Percentiles rank a stretch among this genome's conserved stretches.
These are phyloP conservation scores for Sinocyclocheilus maitianheensis DNA, from an alignment of 2,113 vertebrate species.

Conservation along the genomic window DNA sequence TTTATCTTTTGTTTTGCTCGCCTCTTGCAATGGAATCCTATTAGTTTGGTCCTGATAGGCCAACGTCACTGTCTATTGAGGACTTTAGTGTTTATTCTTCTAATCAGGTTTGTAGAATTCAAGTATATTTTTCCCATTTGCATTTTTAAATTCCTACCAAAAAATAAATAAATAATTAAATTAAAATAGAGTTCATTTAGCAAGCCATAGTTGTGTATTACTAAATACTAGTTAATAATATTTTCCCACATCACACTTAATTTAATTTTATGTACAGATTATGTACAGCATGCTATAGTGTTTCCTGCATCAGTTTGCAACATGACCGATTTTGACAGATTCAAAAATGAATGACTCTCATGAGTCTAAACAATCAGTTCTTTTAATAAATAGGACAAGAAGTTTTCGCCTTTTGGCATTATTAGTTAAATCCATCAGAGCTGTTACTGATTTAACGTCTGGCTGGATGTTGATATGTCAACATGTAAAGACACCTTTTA, in stretches of 20 bases:
- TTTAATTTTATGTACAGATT: neutral
- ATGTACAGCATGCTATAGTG: neutral
- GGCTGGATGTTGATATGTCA: neutral
- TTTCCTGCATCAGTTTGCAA: neutral
- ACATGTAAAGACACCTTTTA: too few species aligned
- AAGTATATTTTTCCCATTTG: neutral
- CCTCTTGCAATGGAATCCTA: constrained; percentile 62
- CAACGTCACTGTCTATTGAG: constrained; percentile 77
- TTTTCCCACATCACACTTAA: neutral
- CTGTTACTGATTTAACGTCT: neutral
- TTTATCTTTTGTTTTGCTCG: constrained; percentile 60
- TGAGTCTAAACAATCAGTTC: neutral
- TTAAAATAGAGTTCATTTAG: neutral
- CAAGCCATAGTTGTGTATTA: neutral
- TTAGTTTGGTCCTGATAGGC: constrained; percentile 77
- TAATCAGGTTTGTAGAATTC: constrained; percentile 82
- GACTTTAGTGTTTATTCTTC: constrained; percentile 82
- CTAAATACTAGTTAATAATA: neutral
- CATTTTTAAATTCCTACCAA: neutral
- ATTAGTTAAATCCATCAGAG: neutral
- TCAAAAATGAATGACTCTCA: neutral
- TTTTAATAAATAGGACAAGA: neutral
- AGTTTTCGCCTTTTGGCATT: neutral
- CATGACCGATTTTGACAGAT: neutral
- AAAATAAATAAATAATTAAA: neutral